Evolutionary conservation across 2,888 invertebrate genomes (phyloP), one percentile per base, ranked within the genome.

Genomic region (Hesperia comma): DNA sequence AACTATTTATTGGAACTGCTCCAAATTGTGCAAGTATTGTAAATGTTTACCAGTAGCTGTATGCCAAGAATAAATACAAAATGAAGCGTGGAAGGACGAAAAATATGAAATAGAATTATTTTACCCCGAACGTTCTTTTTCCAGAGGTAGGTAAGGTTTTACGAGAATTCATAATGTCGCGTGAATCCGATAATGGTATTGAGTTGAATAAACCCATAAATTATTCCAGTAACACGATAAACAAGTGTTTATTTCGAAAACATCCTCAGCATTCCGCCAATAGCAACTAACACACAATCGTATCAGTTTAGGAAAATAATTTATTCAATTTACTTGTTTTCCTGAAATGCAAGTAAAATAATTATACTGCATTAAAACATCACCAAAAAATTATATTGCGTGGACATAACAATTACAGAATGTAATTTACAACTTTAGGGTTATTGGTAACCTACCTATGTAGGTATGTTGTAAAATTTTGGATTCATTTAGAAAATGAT

Each of bases 21-120:
- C 87, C 88, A 89, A 88, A 84, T 82, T 74, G 76, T 81, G 79
- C 84, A 86, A 87, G 81, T 81, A 76, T 75, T 80, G 78, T 68
- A 77, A 78, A 77, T 83, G 79, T 85, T 85, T 82, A 83, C 79
- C 75, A 81, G 78, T 74, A 78, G 80, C 79, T 80, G 79, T 71
- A 70, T 68, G 78, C 81, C 80, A 78, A 77, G 79, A 86, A 87
- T 85, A 85, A 80, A 81, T 75, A 68, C 71, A 74, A 78, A 80
- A 79, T 77, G 73, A 71, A 75, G 75, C 69, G 75, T 69, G 72
- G 71, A 74, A 75, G 74, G 72, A 73, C 69, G 69, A 71, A 49
- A 49, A 49, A 40, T 43, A 43, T 61, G 55, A 49, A 57, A 58
- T 37, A 55, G 37, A 37, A 37, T 37, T 10, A 37, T 46, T 17